These are phyloP conservation scores for Propithecus deckenii DNA, from an alignment of 2,797 vertebrate genomes.

Conservation along the genomic window DNA sequence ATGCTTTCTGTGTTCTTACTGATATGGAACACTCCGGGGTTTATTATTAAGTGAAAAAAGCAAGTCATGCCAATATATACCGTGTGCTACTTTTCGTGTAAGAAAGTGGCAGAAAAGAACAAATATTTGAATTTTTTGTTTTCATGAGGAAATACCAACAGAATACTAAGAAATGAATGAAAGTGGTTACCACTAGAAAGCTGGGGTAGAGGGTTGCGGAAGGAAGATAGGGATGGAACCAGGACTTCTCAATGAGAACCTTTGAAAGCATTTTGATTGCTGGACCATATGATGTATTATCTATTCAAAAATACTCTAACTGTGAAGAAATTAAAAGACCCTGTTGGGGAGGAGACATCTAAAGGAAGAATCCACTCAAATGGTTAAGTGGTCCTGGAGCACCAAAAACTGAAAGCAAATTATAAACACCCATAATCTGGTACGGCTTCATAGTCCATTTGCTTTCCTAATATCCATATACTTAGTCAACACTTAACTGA, in stretches of 20 bases:
- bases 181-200: neutral
- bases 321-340: neutral
- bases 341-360: too few species aligned
- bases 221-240: neutral
- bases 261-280: neutral
- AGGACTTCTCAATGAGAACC: neutral
- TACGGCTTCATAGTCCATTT: neutral
- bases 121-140: neutral
- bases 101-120: neutral
- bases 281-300: neutral
- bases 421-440: neutral
- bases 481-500: neutral
- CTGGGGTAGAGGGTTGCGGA: neutral
- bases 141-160: neutral
- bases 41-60: neutral
- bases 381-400: neutral
- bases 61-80: neutral
- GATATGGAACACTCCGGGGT: neutral
- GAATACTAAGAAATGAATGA: neutral
- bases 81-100: neutral
- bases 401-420: neutral
- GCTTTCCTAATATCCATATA: neutral
- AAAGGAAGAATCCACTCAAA: neutral
- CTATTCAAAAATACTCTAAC: neutral
- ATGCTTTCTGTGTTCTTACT: neutral